Conservation (phyloP, 2,113 vertebrate genomes). For the Microtus richardsoni region DNA sequence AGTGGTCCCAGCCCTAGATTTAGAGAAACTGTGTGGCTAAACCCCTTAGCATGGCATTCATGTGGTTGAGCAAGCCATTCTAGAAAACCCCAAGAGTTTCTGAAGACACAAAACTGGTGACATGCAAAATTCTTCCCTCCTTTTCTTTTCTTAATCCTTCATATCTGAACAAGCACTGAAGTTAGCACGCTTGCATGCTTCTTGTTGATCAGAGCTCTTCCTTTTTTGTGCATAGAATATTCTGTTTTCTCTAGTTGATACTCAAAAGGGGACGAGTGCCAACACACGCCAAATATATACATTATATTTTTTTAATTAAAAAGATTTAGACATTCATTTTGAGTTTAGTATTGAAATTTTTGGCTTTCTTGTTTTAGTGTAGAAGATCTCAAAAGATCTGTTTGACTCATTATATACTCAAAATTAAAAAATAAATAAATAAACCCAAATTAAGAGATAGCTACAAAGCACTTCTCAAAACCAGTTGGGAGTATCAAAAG, state of each 20-base stretch:
- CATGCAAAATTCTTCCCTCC: constrained; percentile 86
- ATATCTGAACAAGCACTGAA: constrained; percentile 88
- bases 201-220: constrained; percentile 81
- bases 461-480: not conserved
- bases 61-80: constrained; percentile 88
- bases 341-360: not conserved
- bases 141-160: constrained; percentile 87
- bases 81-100: constrained; percentile 88
- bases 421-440: not conserved
- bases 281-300: constrained; percentile 78
- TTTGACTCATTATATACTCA: not conserved
- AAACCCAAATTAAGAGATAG: not conserved
- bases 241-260: constrained; percentile 81
- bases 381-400: not conserved
- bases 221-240: constrained; percentile 84
- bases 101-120: constrained; percentile 89
- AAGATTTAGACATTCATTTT: constrained; percentile 82
- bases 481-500: not conserved
- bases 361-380: not conserved
- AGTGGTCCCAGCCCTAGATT: constrained; percentile 85
- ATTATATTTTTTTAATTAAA: constrained; percentile 86
- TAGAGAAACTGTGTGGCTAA: constrained; percentile 87
- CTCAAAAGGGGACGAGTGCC: constrained; percentile 83
- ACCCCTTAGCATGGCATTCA: constrained; percentile 85
- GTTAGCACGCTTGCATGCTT: constrained; percentile 85